phyloP scores from a whole-genome alignment of 1,140 invertebrate genomes.

The Copidosoma floridanum region DNA sequence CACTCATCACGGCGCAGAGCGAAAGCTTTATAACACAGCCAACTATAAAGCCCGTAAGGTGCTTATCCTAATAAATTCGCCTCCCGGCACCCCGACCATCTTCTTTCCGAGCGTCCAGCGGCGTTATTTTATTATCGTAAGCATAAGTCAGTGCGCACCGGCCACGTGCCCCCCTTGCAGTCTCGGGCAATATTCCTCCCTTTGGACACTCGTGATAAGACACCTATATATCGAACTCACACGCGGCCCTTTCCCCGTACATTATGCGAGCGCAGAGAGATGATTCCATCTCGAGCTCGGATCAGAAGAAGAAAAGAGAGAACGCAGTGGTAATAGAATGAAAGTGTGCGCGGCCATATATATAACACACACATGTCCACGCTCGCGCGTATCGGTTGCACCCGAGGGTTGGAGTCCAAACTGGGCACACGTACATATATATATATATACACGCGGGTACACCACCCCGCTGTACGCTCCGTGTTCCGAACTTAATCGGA shows the following conservation, averaged over 20 bases:
- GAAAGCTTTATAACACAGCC: neutral
- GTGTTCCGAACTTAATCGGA: slow-evolving; percentile 16
- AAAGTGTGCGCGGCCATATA: neutral
- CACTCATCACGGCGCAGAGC: neutral
- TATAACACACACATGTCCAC: neutral
- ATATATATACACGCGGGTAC: too few relatives aligned
- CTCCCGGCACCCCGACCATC: neutral
- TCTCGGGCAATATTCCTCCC: neutral
- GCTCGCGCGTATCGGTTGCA: neutral
- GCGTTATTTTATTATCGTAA: slow-evolving; percentile 21
- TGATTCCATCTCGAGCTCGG: neutral
- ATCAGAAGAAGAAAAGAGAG: slow-evolving; percentile 2
- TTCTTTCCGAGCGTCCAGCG: neutral
- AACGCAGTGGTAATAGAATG: slow-evolving; percentile 12
- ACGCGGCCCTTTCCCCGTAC: neutral
- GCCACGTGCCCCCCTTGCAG: too few relatives aligned
- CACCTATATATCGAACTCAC: neutral
- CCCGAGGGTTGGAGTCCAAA: too few relatives aligned
- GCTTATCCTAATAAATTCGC: slow-evolving; percentile 26
- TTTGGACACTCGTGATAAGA: slow-evolving; percentile 10
- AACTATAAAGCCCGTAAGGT: slow-evolving; percentile 6
- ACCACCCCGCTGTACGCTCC: too few relatives aligned
- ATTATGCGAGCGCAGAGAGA: neutral
- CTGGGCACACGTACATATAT: too few relatives aligned
- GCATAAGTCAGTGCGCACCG: slow-evolving; percentile 14